Evolutionary conservation across 2,797 vertebrate species (phyloP).

Genomic region (Cirrhinus molitorella): DNA sequence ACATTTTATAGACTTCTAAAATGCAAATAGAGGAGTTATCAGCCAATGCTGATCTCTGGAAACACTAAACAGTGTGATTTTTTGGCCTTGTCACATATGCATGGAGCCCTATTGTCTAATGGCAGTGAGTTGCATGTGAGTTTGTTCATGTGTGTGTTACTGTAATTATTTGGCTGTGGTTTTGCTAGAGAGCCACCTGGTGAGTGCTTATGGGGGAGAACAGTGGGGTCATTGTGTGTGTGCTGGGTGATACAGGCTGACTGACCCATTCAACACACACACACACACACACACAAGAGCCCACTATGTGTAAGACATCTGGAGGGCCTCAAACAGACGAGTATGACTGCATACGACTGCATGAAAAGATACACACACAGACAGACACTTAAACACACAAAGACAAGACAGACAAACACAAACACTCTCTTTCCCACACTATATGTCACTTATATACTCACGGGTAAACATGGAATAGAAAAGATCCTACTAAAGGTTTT

Average conservation of each 20-base stretch:
- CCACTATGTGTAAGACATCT: slow-evolving; percentile 80
- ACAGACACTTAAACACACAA: slow-evolving; percentile 32
- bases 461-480: slow-evolving; percentile 57
- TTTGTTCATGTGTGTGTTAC: slow-evolving; percentile 53
- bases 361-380: slow-evolving; percentile 43
- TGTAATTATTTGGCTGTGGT: slow-evolving; percentile 69
- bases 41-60: background rate
- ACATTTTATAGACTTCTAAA: background rate
- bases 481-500: slow-evolving; percentile 45
- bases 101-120: background rate
- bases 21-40: background rate
- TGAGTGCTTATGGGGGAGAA: slow-evolving; percentile 79
- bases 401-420: slow-evolving; percentile 37
- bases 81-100: slow-evolving; percentile 1
- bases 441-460: slow-evolving; percentile 58
- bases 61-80: background rate
- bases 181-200: slow-evolving; percentile 78
- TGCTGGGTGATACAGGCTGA: slow-evolving; percentile 77
- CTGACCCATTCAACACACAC: slow-evolving; percentile 76
- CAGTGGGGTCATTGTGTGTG: slow-evolving; percentile 80
- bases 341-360: slow-evolving; percentile 46
- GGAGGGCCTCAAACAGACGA: slow-evolving; percentile 63
- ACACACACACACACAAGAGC: slow-evolving; percentile 58
- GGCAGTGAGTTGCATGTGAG: slow-evolving; percentile 34
- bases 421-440: slow-evolving; percentile 55